phyloP scores from a whole-genome alignment of 2,113 vertebrate species.

The Vidua macroura region DNA sequence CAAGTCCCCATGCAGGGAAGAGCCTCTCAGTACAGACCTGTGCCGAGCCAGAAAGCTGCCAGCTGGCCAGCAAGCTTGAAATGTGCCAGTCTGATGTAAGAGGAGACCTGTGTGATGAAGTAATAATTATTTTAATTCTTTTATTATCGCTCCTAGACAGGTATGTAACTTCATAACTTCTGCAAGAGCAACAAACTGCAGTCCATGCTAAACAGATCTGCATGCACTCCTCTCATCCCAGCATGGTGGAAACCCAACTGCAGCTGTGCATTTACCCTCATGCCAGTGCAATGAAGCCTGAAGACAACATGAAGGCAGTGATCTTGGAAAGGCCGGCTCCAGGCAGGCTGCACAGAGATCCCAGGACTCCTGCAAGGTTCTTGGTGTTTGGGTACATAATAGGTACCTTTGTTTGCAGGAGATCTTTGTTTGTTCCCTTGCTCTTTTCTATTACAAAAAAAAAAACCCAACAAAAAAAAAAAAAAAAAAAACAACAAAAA shows the following conservation, averaged over 20 bases:
- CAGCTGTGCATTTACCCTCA: background rate
- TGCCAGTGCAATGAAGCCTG: background rate
- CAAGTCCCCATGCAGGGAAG: background rate
- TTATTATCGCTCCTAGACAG: background rate
- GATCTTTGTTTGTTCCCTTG: background rate
- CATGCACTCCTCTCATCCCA: background rate
- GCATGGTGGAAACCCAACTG: background rate
- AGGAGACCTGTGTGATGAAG: background rate
- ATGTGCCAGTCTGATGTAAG: background rate
- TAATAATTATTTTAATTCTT: background rate
- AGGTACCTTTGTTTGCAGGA: background rate
- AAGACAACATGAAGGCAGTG: background rate
- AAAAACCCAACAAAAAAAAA: background rate
- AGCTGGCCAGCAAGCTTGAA: background rate
- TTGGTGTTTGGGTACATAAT: background rate
- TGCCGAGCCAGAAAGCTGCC: background rate
- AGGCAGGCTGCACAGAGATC: background rate
- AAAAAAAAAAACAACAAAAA: background rate
- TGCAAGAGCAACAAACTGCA: background rate
- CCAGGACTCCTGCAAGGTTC: background rate
- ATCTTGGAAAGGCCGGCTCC: accelerated
- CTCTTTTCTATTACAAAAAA: background rate
- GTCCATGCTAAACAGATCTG: background rate
- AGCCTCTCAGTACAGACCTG: background rate
- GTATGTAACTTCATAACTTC: background rate